Evolutionary conservation across 2,797 vertebrate species (phyloP).

Genomic region (Hyperoplus immaculatus): DNA sequence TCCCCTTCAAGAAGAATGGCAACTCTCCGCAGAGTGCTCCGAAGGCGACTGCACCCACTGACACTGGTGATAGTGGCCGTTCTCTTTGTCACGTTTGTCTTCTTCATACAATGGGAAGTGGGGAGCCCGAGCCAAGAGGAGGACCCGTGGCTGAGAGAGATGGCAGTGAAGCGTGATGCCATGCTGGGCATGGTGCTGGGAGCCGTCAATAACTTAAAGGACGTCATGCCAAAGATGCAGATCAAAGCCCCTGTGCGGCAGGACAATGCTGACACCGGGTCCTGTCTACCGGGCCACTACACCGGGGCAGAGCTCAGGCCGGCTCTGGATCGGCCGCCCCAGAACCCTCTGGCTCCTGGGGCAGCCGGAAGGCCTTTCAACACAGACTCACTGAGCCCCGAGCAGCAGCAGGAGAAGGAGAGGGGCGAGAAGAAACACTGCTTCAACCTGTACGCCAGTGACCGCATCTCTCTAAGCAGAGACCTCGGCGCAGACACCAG

Average conservation of each 20-base stretch:
- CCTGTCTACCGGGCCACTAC: slow-evolving; percentile 92
- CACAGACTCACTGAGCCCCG: slow-evolving; percentile 86
- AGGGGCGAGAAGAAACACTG: slow-evolving; percentile 95
- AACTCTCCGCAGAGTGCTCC: slow-evolving; percentile 86
- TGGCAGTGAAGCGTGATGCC: slow-evolving; percentile 89
- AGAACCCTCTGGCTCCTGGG: slow-evolving; percentile 92
- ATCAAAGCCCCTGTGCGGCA: slow-evolving; percentile 93
- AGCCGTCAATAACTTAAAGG: slow-evolving; percentile 96
- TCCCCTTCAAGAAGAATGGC: slow-evolving; percentile 85
- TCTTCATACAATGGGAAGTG: slow-evolving; percentile 98
- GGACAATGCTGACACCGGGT: slow-evolving; percentile 72
- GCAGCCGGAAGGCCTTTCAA: slow-evolving; percentile 94
- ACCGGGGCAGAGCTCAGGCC: slow-evolving; percentile 92
- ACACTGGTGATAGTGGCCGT: slow-evolving; percentile 90
- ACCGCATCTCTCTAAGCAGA: slow-evolving; percentile 96
- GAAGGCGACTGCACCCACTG: slow-evolving; percentile 90
- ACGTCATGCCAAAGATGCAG: slow-evolving; percentile 97
- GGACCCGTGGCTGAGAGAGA: slow-evolving; percentile 89
- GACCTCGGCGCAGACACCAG: slow-evolving; percentile 97
- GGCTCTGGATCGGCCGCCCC: slow-evolving; percentile 89
- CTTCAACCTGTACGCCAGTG: slow-evolving; percentile 97
- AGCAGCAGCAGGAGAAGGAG: slow-evolving; percentile 94
- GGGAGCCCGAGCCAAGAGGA: slow-evolving; percentile 88
- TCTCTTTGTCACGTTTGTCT: slow-evolving; percentile 93
- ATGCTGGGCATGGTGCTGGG: slow-evolving; percentile 94